Evolutionary conservation across 2,888 invertebrate genomes (phyloP).

Genomic region (Sturmia bella): DNA sequence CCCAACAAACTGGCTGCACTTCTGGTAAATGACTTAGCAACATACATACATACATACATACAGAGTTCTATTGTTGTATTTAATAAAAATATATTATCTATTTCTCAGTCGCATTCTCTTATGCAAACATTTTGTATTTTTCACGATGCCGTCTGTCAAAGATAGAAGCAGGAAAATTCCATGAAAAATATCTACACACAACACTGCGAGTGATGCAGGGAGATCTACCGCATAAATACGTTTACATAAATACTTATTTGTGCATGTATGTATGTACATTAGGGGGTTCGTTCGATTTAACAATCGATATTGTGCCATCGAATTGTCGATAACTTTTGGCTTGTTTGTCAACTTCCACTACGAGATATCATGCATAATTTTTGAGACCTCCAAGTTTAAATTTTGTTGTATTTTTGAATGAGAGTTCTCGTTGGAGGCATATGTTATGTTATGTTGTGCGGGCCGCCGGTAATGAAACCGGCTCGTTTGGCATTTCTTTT

Average conservation of each 20-base stretch:
- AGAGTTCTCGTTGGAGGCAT: too few relatives aligned
- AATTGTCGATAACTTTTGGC: too few relatives aligned
- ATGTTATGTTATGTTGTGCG: too few relatives aligned
- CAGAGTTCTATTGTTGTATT: conserved; percentile 1
- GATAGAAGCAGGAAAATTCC: conserved; percentile 38
- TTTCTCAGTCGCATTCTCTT: conserved; percentile 2
- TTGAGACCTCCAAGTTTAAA: too few relatives aligned
- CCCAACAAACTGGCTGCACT: conserved; percentile 14
- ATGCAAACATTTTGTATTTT: not conserved
- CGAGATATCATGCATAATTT: too few relatives aligned
- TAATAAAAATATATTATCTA: conserved; percentile 8
- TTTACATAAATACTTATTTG: not conserved
- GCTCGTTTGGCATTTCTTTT: too few relatives aligned
- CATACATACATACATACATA: not conserved
- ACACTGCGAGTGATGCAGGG: conserved; percentile 6
- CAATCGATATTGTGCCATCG: too few relatives aligned
- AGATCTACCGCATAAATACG: not conserved
- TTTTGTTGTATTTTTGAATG: too few relatives aligned
- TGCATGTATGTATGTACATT: not conserved
- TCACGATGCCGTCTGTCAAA: conserved; percentile 8
- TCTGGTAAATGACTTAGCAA: not conserved
- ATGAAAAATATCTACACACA: not conserved
- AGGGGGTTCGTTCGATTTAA: too few relatives aligned
- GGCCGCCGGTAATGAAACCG: too few relatives aligned
- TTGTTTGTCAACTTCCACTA: too few relatives aligned